A percentile compares a stretch with the other conserved stretches of the same genome.
Conservation (phyloP, 2,888 invertebrate species). For the Drosophila tripunctata region DNA sequence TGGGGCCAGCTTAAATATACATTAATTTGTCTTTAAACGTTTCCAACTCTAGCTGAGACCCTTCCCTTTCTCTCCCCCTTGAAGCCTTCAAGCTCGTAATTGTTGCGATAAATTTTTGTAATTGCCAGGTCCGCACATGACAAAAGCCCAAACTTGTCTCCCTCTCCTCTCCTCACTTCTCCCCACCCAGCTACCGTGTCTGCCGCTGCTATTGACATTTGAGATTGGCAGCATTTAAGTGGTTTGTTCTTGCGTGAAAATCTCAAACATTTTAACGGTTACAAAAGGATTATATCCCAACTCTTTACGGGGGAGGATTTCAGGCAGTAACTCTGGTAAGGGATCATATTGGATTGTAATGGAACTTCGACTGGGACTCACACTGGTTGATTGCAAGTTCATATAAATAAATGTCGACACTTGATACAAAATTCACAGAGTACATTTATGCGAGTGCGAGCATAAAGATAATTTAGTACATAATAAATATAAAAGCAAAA, state of each 20-base stretch:
- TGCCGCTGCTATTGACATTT: slow-evolving; percentile 80
- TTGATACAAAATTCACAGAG: slow-evolving; percentile 9
- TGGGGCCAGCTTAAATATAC: slow-evolving; percentile 72
- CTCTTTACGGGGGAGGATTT: slow-evolving; percentile 16
- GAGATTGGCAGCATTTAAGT: slow-evolving; percentile 66
- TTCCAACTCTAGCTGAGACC: slow-evolving; percentile 10
- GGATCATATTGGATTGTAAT: slow-evolving; percentile 7
- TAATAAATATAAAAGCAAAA: no score
- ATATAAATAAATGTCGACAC: slow-evolving; percentile 31
- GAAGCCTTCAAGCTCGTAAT: slow-evolving; percentile 28
- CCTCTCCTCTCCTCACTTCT: not conserved
- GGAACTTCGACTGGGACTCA: slow-evolving; percentile 4
- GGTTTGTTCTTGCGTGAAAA: slow-evolving; percentile 75
- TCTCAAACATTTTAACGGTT: slow-evolving; percentile 53
- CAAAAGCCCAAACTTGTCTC: slow-evolving; percentile 12
- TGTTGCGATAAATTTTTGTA: slow-evolving; percentile 57
- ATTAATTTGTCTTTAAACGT: slow-evolving; percentile 77
- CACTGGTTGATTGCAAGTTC: slow-evolving; percentile 5
- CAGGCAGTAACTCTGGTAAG: not conserved
- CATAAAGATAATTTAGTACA: no score
- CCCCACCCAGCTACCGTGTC: slow-evolving; percentile 1
- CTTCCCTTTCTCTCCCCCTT: slow-evolving; percentile 24
- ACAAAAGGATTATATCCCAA: slow-evolving; percentile 76
- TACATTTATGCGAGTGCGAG: not conserved
- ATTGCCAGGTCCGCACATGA: slow-evolving; percentile 61